Conservation (phyloP, 2,888 invertebrate genomes). For the Diaphora mendica region DNA sequence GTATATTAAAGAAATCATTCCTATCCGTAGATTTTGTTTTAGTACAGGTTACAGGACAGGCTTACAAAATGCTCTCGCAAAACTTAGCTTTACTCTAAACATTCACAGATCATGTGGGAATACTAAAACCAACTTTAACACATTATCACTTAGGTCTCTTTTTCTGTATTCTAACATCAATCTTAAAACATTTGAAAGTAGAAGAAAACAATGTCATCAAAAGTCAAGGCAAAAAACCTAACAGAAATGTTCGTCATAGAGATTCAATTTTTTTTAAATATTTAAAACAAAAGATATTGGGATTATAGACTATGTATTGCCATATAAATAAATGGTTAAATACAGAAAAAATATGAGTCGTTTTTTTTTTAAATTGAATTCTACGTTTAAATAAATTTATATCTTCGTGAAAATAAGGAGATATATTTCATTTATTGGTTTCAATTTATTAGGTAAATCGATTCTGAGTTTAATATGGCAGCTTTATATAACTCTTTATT, state of each 20-base stretch:
- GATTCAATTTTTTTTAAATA: not conserved
- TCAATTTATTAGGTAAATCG: not conserved
- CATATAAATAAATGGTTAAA: not conserved
- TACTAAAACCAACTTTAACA: slow-evolving; percentile 46
- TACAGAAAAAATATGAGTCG: not conserved
- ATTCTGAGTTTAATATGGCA: not conserved
- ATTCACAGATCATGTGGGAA: slow-evolving; percentile 70
- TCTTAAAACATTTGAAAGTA: slow-evolving; percentile 74
- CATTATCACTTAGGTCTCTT: slow-evolving; percentile 29
- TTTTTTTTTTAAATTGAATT: not conserved
- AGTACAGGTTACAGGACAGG: slow-evolving; percentile 27
- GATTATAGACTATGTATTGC: not conserved
- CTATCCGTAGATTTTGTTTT: slow-evolving; percentile 21
- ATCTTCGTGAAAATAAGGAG: not conserved
- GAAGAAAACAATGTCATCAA: slow-evolving; percentile 71
- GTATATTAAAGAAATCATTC: not conserved
- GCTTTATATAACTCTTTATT: no score
- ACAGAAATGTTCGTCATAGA: slow-evolving; percentile 13
- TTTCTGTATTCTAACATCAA: slow-evolving; percentile 67
- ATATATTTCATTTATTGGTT: not conserved
- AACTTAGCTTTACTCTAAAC: slow-evolving; percentile 55
- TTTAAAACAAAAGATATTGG: not conserved
- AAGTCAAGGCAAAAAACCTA: slow-evolving; percentile 48
- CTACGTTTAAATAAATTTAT: not conserved
- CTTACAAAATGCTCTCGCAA: slow-evolving; percentile 55